These are phyloP conservation scores for Corbicula japonica DNA, from an alignment of 2,888 invertebrate species.

Conservation along the genomic window DNA sequence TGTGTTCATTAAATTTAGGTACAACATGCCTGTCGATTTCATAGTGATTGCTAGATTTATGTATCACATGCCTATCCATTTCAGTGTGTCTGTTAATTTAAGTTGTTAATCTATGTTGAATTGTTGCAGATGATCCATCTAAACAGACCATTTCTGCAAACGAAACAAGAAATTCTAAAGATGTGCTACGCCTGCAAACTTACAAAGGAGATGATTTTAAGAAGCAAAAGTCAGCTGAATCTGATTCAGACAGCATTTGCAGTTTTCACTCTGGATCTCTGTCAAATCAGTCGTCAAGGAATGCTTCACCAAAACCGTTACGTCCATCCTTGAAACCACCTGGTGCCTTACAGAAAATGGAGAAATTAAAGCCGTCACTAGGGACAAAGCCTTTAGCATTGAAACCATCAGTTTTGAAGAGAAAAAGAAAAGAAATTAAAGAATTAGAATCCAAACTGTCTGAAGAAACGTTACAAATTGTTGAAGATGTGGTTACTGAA, in stretches of 20 bases:
- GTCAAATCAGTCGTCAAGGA: conserved; percentile 46
- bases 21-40: too few relatives aligned
- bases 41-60: too few relatives aligned
- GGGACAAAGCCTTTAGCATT: not conserved
- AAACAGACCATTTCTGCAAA: not conserved
- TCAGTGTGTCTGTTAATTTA: too few relatives aligned
- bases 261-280: conserved; percentile 31
- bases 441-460: conserved; percentile 40
- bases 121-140: conserved; percentile 8
- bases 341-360: conserved; percentile 26
- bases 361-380: conserved; percentile 11
- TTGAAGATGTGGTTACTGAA: conserved; percentile 64
- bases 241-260: conserved; percentile 37
- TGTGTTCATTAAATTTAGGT: too few relatives aligned
- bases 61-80: too few relatives aligned
- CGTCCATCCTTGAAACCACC: conserved; percentile 33
- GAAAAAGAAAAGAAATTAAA: conserved; percentile 17
- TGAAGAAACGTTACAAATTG: conserved; percentile 47
- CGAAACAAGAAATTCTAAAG: conserved; percentile 3
- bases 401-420: conserved; percentile 13
- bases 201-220: conserved; percentile 21
- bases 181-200: conserved; percentile 18
- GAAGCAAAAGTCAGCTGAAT: conserved; percentile 36
- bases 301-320: conserved; percentile 45
- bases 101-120: too few relatives aligned